phyloP scores from a whole-genome alignment of 2,797 vertebrate genomes.

The Pogoniulus pusillus region DNA sequence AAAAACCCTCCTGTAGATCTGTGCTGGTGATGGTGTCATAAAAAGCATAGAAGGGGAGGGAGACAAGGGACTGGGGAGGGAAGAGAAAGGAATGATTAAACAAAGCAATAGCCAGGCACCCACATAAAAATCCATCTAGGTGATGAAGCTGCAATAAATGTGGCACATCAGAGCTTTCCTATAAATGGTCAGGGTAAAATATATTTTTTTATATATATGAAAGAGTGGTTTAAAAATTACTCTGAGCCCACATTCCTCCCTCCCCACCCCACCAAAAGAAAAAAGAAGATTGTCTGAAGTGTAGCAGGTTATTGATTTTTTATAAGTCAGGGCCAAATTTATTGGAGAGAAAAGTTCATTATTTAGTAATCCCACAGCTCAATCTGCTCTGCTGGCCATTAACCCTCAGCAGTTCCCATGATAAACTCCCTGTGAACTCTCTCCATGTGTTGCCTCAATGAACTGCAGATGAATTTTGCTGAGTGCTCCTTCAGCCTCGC shows the following conservation, averaged over 20 bases:
- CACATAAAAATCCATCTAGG: constrained; percentile 50
- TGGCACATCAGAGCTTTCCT: constrained; percentile 30
- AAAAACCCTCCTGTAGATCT: neutral
- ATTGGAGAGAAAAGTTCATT: constrained; percentile 64
- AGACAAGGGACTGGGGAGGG: neutral
- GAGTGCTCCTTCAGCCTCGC: neutral
- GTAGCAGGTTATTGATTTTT: constrained; percentile 55
- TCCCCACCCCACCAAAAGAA: neutral
- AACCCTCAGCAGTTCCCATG: constrained; percentile 40
- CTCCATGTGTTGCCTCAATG: constrained; percentile 27
- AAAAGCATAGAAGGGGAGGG: neutral
- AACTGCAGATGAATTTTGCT: constrained; percentile 44
- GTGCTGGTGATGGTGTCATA: neutral
- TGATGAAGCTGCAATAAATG: constrained; percentile 57
- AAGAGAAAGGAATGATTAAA: constrained; percentile 52
- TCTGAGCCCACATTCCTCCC: neutral
- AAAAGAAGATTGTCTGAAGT: neutral
- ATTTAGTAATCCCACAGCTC: constrained; percentile 64
- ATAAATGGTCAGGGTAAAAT: constrained; percentile 20
- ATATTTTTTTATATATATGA: constrained; percentile 21
- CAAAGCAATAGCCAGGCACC: constrained; percentile 52
- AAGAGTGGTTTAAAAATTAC: constrained; percentile 36
- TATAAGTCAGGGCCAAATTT: constrained; percentile 60
- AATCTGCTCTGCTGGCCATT: constrained; percentile 57
- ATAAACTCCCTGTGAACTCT: constrained; percentile 61